Evolutionary conservation across 2,797 vertebrate genomes (phyloP).

Genomic region (Cercopithecus mitis): DNA sequence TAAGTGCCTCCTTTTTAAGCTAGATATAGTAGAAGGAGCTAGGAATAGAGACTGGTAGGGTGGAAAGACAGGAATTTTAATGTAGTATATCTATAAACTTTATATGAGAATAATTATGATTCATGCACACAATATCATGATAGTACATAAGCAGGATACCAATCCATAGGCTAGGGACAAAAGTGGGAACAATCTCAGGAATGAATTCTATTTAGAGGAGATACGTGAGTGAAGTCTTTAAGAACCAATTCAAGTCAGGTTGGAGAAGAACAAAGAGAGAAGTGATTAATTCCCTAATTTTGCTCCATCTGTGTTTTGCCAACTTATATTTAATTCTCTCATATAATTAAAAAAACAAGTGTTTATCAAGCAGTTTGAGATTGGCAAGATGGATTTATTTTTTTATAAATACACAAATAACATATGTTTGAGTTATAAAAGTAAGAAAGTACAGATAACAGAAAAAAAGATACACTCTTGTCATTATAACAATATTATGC

Average conservation of each 20-base stretch:
- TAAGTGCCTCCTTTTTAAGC: not conserved
- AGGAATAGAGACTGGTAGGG: not conserved
- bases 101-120: not conserved
- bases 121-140: not conserved
- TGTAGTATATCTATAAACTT: not conserved
- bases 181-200: not conserved
- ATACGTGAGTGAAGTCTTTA: not conserved
- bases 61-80: not conserved
- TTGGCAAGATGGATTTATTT: not conserved
- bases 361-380: not conserved
- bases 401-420: not conserved
- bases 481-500: not conserved
- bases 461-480: not conserved
- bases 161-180: not conserved
- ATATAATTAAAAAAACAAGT: not conserved
- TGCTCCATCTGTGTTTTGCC: not conserved
- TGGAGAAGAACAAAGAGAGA: not conserved
- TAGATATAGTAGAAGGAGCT: not conserved
- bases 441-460: not conserved
- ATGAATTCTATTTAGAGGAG: not conserved
- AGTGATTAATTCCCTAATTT: not conserved
- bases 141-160: not conserved
- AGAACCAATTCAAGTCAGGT: not conserved
- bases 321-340: not conserved
- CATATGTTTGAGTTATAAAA: not conserved